Conservation (phyloP, 2,797 vertebrate genomes). For the Otolemur crassicaudatus region DNA sequence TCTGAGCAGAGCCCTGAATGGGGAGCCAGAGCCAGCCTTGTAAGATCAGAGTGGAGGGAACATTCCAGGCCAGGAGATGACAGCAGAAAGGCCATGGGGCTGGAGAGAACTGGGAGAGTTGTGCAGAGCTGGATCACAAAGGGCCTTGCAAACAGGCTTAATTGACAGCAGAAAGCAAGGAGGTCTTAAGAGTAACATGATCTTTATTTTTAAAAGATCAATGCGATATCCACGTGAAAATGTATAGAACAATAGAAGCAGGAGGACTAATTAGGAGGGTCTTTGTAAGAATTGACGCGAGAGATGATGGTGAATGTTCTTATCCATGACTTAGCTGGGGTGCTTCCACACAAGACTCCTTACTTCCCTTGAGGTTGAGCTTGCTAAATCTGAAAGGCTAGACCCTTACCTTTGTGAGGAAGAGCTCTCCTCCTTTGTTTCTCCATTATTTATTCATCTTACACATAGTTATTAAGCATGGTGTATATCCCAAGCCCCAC, state of each 20-base stretch:
- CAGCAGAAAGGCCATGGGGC: neutral
- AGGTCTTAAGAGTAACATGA: neutral
- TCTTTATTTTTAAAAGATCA: neutral
- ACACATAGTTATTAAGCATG: neutral
- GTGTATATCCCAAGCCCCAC: neutral
- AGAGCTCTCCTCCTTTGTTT: neutral
- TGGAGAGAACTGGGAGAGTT: neutral
- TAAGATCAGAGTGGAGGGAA: neutral
- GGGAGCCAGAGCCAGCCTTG: neutral
- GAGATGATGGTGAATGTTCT: neutral
- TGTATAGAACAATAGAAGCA: neutral
- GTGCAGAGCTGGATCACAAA: neutral
- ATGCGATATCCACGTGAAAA: neutral
- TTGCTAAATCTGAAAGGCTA: neutral
- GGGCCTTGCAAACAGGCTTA: neutral
- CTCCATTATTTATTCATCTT: neutral
- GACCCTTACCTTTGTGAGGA: neutral
- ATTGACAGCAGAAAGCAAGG: neutral
- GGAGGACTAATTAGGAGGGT: neutral
- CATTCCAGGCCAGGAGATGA: neutral
- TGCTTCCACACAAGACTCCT: neutral
- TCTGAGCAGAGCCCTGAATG: neutral
- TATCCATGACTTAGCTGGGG: neutral
- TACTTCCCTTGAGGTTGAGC: neutral
- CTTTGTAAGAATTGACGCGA: neutral